These are phyloP conservation scores for Poecilia picta DNA, from an alignment of 2,797 vertebrate species.

Conservation along the genomic window DNA sequence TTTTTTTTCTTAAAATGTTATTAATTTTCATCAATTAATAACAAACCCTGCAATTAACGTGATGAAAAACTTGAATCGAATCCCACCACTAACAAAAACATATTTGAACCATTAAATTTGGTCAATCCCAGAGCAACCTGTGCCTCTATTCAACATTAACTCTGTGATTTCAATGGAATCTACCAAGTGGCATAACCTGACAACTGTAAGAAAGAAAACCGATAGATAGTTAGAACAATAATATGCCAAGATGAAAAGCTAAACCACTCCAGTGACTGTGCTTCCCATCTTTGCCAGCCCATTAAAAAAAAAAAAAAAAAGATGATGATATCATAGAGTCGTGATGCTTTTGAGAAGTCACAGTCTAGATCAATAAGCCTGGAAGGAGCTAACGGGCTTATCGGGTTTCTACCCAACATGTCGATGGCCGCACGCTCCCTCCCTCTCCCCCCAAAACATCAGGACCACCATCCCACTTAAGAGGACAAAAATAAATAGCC, in stretches of 20 bases:
- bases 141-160: background rate
- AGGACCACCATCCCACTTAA: conserved; percentile 46
- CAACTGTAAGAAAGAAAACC: background rate
- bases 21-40: too few species aligned
- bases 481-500: conserved; percentile 70
- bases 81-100: background rate
- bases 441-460: conserved; percentile 22
- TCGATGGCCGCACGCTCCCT: conserved; percentile 29
- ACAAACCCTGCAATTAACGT: background rate
- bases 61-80: too few species aligned
- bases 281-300: conserved; percentile 16
- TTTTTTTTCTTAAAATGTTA: too few species aligned
- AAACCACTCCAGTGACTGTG: background rate
- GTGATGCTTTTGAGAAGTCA: conserved; percentile 52
- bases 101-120: background rate
- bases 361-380: conserved; percentile 67
- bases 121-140: background rate
- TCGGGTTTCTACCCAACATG: conserved; percentile 66
- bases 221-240: background rate
- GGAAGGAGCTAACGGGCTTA: conserved; percentile 48
- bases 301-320: conserved; percentile 21
- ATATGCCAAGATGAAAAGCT: background rate
- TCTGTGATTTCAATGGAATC: background rate
- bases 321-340: conserved; percentile 42
- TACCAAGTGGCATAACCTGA: background rate